phyloP scores from a whole-genome alignment of 2,797 vertebrate species.

The Clamator glandarius region DNA sequence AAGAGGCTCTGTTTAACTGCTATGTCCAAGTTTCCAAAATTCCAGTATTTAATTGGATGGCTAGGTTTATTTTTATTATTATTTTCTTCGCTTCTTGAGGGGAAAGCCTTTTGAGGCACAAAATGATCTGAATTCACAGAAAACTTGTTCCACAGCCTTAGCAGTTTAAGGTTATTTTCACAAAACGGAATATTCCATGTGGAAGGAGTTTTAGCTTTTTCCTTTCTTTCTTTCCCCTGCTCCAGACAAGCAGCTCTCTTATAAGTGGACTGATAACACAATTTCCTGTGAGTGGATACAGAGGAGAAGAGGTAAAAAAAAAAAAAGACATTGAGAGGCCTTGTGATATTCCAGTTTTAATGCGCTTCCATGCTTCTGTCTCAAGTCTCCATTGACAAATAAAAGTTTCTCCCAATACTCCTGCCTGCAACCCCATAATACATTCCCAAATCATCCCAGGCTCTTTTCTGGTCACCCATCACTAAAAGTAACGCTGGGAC shows the following conservation, averaged over 20 bases:
- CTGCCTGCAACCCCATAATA: not conserved
- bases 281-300: not conserved
- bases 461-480: not conserved
- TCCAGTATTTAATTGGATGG: not conserved
- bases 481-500: not conserved
- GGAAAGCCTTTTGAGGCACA: conserved; percentile 19
- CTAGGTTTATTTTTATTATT: not conserved
- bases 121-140: conserved; percentile 16
- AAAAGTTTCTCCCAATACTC: not conserved
- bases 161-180: not conserved
- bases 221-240: not conserved
- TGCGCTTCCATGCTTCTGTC: not conserved
- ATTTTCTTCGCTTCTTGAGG: not conserved
- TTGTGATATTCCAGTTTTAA: not conserved
- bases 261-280: not conserved
- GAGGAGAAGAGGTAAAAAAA: not conserved
- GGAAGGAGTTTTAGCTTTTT: not conserved
- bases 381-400: not conserved
- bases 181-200: not conserved
- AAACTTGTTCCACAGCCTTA: not conserved
- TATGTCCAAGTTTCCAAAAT: not conserved
- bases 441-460: not conserved
- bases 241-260: not conserved
- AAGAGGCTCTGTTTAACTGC: conserved; percentile 27
- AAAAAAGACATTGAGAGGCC: not conserved